phyloP scores from a whole-genome alignment of 2,113 vertebrate genomes.

The Puntigrus tetrazona region DNA sequence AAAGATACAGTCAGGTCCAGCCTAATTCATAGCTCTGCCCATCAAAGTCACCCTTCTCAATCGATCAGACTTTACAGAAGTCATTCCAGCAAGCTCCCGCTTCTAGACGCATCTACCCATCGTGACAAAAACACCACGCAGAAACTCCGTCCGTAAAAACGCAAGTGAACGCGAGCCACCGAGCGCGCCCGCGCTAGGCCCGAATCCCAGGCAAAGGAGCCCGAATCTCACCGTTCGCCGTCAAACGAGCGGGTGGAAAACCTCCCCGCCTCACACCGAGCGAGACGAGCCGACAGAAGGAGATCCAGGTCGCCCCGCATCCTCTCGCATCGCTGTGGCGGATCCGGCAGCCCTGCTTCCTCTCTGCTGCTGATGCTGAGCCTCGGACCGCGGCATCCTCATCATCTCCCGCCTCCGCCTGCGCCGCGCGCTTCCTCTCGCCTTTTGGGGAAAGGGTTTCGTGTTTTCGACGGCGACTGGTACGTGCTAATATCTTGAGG shows the following conservation, averaged over 20 bases:
- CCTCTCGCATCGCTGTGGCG: conserved; percentile 55
- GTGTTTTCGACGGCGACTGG: neutral
- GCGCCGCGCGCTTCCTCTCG: conserved; percentile 67
- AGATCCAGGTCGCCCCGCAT: neutral
- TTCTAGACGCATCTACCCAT: conserved; percentile 34
- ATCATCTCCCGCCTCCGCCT: conserved; percentile 60
- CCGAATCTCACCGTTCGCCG: conserved; percentile 65
- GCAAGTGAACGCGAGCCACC: neutral
- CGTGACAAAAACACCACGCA: neutral
- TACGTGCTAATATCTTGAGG: neutral
- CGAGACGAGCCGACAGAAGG: conserved; percentile 37
- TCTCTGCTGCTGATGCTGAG: conserved; percentile 58
- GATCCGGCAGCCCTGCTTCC: conserved; percentile 47
- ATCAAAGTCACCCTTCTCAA: conserved; percentile 20
- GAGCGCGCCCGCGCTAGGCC: conserved; percentile 56
- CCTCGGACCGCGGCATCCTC: conserved; percentile 76
- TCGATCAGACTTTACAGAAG: neutral
- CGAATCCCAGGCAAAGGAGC: conserved; percentile 66
- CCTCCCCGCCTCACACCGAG: neutral
- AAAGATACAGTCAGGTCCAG: neutral
- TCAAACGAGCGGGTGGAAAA: conserved; percentile 63
- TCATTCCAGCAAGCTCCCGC: neutral
- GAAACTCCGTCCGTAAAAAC: neutral
- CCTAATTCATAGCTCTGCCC: neutral
- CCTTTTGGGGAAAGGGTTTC: neutral